Percentiles rank a stretch among this genome's conserved stretches.
These are phyloP conservation scores for Sphaerophoria rueppellii DNA, from an alignment of 2,888 invertebrate genomes.

Conservation along the genomic window DNA sequence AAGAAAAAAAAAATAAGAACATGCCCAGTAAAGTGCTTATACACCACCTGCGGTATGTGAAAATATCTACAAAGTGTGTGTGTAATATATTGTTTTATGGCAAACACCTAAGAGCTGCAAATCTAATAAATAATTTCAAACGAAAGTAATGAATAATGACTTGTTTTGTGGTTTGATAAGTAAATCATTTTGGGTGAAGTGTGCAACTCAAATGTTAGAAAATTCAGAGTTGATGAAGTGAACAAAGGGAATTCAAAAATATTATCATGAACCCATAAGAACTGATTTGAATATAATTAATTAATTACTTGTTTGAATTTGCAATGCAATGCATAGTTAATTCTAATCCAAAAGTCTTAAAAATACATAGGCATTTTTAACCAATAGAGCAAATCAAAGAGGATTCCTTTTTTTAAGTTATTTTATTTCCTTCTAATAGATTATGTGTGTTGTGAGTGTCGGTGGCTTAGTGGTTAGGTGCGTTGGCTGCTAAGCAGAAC, in stretches of 20 bases:
- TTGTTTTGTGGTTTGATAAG: constrained; percentile 35
- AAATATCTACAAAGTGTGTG: background rate
- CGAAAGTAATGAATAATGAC: constrained; percentile 64
- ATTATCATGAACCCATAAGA: background rate
- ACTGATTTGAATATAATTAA: no score
- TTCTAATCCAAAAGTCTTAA: no score
- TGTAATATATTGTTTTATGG: constrained; percentile 55
- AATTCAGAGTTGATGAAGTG: background rate
- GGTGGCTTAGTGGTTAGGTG: no score
- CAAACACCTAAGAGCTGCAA: constrained; percentile 49
- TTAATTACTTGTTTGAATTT: no score
- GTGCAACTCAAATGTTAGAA: constrained; percentile 43
- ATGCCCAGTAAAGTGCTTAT: constrained; percentile 22
- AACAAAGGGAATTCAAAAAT: background rate
- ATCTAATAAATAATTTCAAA: constrained; percentile 27
- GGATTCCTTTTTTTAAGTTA: no score
- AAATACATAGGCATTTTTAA: no score
- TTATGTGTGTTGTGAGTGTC: no score
- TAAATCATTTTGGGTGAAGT: constrained; percentile 51
- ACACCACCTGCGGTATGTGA: background rate
- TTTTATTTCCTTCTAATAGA: no score
- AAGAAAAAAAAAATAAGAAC: constrained; percentile 38
- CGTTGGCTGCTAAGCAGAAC: no score
- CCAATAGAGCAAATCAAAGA: no score
- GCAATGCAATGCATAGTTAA: no score